Evolutionary conservation across 2,888 invertebrate species (phyloP).

Genomic region (Arge pagana): DNA sequence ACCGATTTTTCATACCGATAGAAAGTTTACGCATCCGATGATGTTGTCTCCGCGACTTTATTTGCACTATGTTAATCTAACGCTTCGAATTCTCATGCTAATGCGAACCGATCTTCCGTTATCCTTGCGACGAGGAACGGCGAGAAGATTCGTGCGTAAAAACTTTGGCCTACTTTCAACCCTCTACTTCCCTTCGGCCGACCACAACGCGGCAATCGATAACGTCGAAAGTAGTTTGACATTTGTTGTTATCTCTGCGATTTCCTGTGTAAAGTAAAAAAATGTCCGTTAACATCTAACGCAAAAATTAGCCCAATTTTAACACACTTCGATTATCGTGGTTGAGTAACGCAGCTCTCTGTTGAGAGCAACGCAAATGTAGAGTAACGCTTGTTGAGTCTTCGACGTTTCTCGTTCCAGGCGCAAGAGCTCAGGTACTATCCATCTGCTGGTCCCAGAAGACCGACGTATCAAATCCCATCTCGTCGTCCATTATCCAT

Average conservation of each 20-base stretch:
- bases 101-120: constrained; percentile 9
- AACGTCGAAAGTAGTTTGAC: neutral
- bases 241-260: neutral
- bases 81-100: too few relatives aligned
- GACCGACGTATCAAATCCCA: constrained; percentile 40
- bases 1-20: constrained; percentile 1
- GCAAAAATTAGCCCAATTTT: too few relatives aligned
- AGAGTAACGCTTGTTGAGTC: too few relatives aligned
- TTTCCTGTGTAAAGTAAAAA: too few relatives aligned
- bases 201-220: neutral
- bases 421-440: constrained; percentile 48
- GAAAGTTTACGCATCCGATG: too few relatives aligned
- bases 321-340: too few relatives aligned
- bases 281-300: too few relatives aligned
- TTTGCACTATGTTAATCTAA: too few relatives aligned
- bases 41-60: too few relatives aligned
- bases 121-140: neutral
- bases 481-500: constrained; percentile 34
- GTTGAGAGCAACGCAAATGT: too few relatives aligned
- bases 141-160: constrained; percentile 8
- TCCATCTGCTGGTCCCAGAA: constrained; percentile 38
- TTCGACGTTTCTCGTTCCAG: constrained; percentile 34
- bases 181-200: neutral
- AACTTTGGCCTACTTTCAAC: constrained; percentile 10
- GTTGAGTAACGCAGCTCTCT: too few relatives aligned